Base-by-base conservation (phyloP, 2,113 vertebrate species). In the Otus sunia region DNA sequence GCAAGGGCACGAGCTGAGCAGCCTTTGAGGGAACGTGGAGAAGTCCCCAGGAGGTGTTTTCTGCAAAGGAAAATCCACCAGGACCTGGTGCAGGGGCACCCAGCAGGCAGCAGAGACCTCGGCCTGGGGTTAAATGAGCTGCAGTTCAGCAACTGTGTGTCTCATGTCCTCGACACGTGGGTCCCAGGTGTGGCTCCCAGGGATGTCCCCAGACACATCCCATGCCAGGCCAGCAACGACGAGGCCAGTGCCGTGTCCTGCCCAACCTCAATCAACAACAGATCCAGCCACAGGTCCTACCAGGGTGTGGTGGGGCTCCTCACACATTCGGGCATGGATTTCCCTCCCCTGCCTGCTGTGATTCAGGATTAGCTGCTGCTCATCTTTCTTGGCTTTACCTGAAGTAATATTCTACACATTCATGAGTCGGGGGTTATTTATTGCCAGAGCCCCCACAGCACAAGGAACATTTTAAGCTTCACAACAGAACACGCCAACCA, bases 81-180 rank as follows among this genome's bases (percentile, higher is more conserved):
- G 52, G 81, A 26, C 32, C 30, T 29, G 7, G 32, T 36, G 52
- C 13, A 43, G 79, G 14, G n/a, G 49, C 47, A 32, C 23, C 0
- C 3, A n/a, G 55, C 7, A 11, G 27, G 41, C 37, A 50, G 64
- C 43, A 27, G 45, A 26, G 56, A 18, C n/a, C 63, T n/a, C 22
- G 15, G 66, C 52, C 68, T 27, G 37, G 12, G 45, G 21, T 21
- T 23, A 25, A 15, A 47, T 3, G 4, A 67, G 75, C 49, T 45
- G 47, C 5, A 1, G 14, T 32, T 21, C 9, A 0, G 6, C 7
- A 13, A 9, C 13, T 59, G 26, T 49, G 16, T 23, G 19, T 22
- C 77, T 41, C 1, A 0, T 45, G 73, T 11, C 37, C 55, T 34
- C 2, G 0, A 13, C 25, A 6, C 1, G 1, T 14, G 34, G 64